Conservation (phyloP, 2,888 invertebrate species). For the Idaea straminata region DNA sequence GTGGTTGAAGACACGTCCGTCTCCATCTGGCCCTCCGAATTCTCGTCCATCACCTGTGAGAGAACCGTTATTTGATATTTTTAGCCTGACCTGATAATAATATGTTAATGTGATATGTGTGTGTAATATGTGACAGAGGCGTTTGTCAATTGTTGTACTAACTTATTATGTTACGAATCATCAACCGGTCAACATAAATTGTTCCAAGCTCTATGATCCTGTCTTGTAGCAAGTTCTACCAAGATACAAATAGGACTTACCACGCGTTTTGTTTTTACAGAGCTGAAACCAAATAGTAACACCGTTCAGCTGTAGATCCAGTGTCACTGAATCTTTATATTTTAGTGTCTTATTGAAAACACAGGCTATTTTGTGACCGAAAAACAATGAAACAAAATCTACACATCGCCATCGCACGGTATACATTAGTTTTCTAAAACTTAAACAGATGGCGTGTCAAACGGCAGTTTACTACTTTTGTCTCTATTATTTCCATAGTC, state of each 20-base stretch:
- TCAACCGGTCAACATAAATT: slow-evolving; percentile 57
- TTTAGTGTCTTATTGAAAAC: slow-evolving; percentile 6
- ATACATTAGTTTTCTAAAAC: slow-evolving; percentile 20
- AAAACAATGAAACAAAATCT: slow-evolving; percentile 53
- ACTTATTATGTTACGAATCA: slow-evolving; percentile 49
- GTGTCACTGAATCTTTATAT: neutral
- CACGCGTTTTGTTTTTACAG: slow-evolving; percentile 44
- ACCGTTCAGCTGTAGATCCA: neutral
- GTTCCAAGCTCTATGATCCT: slow-evolving; percentile 29
- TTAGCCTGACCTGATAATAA: slow-evolving; percentile 45
- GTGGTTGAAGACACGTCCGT: slow-evolving; percentile 69
- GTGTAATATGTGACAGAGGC: slow-evolving; percentile 27
- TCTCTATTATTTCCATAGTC: slow-evolving; percentile 11
- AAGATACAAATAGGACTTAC: slow-evolving; percentile 67
- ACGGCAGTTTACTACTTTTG: neutral
- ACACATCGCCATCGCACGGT: slow-evolving; percentile 62
- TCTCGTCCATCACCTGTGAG: slow-evolving; percentile 69
- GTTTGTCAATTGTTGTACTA: slow-evolving; percentile 28
- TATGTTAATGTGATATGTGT: slow-evolving; percentile 33
- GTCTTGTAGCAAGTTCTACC: slow-evolving; percentile 45
- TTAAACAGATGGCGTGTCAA: slow-evolving; percentile 35
- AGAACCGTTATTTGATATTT: slow-evolving; percentile 51
- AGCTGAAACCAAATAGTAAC: slow-evolving; percentile 5
- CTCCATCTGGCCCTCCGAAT: slow-evolving; percentile 63
- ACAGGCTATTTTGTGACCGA: slow-evolving; percentile 37